Conservation (phyloP, 1,140 invertebrate species). For the Colletes latitarsis region DNA sequence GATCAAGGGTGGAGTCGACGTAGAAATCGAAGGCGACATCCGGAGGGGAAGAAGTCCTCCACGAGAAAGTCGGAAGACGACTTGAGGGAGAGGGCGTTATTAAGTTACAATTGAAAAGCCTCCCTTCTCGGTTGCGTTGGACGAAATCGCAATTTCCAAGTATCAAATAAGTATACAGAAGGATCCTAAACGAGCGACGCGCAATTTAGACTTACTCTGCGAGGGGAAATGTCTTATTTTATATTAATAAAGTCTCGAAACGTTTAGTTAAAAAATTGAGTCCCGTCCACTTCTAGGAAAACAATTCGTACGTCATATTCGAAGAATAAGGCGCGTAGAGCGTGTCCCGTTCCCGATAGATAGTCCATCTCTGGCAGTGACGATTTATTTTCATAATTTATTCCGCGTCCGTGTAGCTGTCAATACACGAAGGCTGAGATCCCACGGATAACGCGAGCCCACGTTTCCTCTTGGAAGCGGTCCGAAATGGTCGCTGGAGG, state of each 20-base stretch:
- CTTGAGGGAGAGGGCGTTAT: conserved; percentile 9
- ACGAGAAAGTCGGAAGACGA: background rate
- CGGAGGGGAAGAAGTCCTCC: background rate
- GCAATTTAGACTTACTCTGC: no score
- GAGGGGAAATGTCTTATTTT: no score
- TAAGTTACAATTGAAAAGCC: conserved; percentile 30
- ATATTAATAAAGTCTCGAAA: no score
- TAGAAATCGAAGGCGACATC: background rate
- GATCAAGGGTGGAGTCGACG: conserved; percentile 18
- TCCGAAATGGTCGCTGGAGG: no score
- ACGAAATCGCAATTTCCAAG: no score
- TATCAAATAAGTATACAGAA: no score
- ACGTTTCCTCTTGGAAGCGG: background rate
- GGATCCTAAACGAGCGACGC: no score
- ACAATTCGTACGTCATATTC: background rate
- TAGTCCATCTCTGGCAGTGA: conserved; percentile 16
- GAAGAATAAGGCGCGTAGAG: background rate
- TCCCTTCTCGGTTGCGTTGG: background rate
- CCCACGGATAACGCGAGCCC: conserved; percentile 33
- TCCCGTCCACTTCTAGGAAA: no score
- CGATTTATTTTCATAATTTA: conserved; percentile 56
- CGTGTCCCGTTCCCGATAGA: conserved; percentile 4
- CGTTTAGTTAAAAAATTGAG: no score
- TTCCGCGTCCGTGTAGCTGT: conserved; percentile 43
- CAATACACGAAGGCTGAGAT: conserved; percentile 29